A percentile compares a stretch with the other conserved stretches of the same genome.
Conservation (phyloP, 1,140 invertebrate genomes). For the Acarapis woodi region DNA sequence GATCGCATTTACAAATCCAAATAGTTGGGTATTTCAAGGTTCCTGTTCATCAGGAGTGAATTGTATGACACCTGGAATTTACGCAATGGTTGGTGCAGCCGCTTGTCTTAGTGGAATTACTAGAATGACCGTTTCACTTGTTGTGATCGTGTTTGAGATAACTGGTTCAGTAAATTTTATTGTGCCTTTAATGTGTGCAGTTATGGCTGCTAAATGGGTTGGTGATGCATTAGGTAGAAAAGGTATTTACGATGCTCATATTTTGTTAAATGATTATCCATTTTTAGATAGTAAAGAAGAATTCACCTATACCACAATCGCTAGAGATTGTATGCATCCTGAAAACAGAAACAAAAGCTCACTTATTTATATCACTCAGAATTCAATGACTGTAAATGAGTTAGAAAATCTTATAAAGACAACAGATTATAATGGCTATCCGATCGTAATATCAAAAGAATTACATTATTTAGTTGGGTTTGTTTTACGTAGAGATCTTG, state of each 20-base stretch:
- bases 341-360: slow-evolving; percentile 8
- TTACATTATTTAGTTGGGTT: slow-evolving; percentile 94
- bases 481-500: slow-evolving; percentile 71
- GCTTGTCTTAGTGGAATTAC: slow-evolving; percentile 95
- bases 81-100: slow-evolving; percentile 96
- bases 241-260: slow-evolving; percentile 83
- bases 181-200: slow-evolving; percentile 91
- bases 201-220: slow-evolving; percentile 99
- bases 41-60: slow-evolving; percentile 72
- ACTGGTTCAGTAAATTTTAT: slow-evolving; percentile 93
- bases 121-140: slow-evolving; percentile 89
- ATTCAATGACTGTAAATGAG: slow-evolving; percentile 88
- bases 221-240: slow-evolving; percentile 62
- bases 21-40: slow-evolving; percentile 62
- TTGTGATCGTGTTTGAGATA: slow-evolving; percentile 99
- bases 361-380: slow-evolving; percentile 16
- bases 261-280: slow-evolving; percentile 87
- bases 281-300: slow-evolving; percentile 96
- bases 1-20: slow-evolving; percentile 49
- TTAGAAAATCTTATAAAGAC: slow-evolving; percentile 51
- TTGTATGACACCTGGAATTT: slow-evolving; percentile 91
- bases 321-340: slow-evolving; percentile 96
- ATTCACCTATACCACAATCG: slow-evolving; percentile 82
- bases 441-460: slow-evolving; percentile 80
- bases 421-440: slow-evolving; percentile 93